A percentile compares a stretch with the other conserved stretches of the same genome.
phyloP scores from a whole-genome alignment of 2,113 vertebrate species.

The Heterotis niloticus region DNA sequence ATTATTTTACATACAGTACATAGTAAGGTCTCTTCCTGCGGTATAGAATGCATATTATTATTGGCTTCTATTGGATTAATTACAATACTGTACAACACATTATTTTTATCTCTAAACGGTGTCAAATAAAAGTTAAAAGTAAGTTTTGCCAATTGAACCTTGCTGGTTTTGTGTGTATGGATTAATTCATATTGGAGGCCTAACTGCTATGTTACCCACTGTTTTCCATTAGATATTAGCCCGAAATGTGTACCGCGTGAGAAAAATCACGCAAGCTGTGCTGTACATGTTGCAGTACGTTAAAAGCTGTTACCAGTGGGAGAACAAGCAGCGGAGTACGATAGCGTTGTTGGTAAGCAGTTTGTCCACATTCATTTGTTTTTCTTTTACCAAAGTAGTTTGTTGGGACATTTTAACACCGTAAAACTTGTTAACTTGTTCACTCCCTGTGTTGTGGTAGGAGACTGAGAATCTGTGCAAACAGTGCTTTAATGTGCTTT shows the following conservation, averaged over 20 bases:
- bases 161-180: background rate
- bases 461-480: no score
- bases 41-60: background rate
- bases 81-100: background rate
- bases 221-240: conserved; percentile 81
- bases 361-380: conserved; percentile 35
- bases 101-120: background rate
- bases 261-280: conserved; percentile 86
- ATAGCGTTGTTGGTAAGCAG: conserved; percentile 88
- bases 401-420: background rate
- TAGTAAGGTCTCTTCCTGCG: background rate
- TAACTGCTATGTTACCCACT: conserved; percentile 25
- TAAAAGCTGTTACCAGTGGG: conserved; percentile 97
- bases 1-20: no score
- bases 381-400: background rate
- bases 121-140: background rate
- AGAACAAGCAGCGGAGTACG: conserved; percentile 81
- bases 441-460: background rate
- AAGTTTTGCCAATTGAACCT: background rate
- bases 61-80: background rate
- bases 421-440: background rate
- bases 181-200: no score
- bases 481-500: no score
- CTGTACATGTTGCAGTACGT: conserved; percentile 91
- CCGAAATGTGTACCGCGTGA: conserved; percentile 87